Conservation (phyloP, 2,113 vertebrate species). For the Hippocampus mohnikei region DNA sequence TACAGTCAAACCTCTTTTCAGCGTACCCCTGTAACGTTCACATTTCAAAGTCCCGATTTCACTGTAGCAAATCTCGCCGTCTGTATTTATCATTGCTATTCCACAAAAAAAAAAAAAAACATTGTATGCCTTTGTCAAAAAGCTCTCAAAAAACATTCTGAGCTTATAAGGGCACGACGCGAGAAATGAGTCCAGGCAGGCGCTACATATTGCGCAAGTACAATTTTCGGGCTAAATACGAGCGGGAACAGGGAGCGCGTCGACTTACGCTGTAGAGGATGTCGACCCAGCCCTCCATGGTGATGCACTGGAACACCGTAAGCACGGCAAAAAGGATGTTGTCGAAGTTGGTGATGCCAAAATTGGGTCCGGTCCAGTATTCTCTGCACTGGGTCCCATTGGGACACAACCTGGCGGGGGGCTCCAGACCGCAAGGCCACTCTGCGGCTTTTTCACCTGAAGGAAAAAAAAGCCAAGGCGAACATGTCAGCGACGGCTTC, state of each 20-base stretch:
- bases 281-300: constrained; percentile 98
- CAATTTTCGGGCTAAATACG: neutral
- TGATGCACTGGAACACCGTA: constrained; percentile 98
- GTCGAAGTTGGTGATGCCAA: constrained; percentile 97
- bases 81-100: no score
- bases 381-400: constrained; percentile 76
- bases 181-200: neutral
- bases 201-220: neutral
- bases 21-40: no score
- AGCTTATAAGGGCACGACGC: neutral
- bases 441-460: constrained; percentile 80
- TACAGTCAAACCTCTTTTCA: no score
- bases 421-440: constrained; percentile 84
- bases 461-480: neutral
- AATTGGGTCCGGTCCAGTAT: constrained; percentile 95
- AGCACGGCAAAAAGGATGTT: constrained; percentile 84
- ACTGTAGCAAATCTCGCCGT: no score
- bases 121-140: no score
- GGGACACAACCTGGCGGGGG: constrained; percentile 81
- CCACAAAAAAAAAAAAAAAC: no score
- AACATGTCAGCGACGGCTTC: no score
- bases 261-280: constrained; percentile 92
- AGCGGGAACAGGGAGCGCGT: no score
- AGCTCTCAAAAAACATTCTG: neutral
- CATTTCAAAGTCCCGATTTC: no score